Conservation (phyloP, 2,797 vertebrate genomes). For the Mus spretus region DNA sequence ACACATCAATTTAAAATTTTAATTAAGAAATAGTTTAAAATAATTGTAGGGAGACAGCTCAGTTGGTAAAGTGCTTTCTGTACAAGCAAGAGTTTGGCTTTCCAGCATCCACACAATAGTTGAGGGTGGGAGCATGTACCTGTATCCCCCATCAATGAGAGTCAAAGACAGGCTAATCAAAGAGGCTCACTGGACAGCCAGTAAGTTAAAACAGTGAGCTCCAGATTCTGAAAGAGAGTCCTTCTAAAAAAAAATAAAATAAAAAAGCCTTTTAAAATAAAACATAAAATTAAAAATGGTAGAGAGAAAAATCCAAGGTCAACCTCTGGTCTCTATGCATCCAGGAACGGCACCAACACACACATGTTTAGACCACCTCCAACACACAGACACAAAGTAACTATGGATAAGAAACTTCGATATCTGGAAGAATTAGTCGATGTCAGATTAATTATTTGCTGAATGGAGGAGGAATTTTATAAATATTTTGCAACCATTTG, state of each 20-base stretch:
- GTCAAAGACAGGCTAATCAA: not conserved
- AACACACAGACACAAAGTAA: not conserved
- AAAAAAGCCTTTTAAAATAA: not conserved
- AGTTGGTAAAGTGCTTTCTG: not conserved
- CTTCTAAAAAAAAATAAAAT: not conserved
- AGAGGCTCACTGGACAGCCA: too few species aligned
- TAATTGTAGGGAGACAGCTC: not conserved
- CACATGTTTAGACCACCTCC: not conserved
- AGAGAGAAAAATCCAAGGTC: not conserved
- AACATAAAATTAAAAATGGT: not conserved
- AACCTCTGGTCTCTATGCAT: not conserved
- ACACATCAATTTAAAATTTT: not conserved
- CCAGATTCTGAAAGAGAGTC: not conserved
- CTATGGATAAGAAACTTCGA: not conserved
- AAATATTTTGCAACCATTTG: conserved; percentile 30
- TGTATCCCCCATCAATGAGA: not conserved
- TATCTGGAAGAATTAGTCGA: conserved; percentile 54
- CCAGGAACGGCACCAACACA: not conserved
- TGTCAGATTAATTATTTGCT: conserved; percentile 8
- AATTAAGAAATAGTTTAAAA: not conserved
- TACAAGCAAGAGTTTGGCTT: too few species aligned
- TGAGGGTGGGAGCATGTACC: too few species aligned
- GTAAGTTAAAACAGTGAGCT: not conserved
- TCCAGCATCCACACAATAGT: not conserved
- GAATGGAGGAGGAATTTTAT: conserved; percentile 25